These are phyloP conservation scores for Oreochromis mossambicus DNA, from an alignment of 2,797 vertebrate species.

Conservation along the genomic window DNA sequence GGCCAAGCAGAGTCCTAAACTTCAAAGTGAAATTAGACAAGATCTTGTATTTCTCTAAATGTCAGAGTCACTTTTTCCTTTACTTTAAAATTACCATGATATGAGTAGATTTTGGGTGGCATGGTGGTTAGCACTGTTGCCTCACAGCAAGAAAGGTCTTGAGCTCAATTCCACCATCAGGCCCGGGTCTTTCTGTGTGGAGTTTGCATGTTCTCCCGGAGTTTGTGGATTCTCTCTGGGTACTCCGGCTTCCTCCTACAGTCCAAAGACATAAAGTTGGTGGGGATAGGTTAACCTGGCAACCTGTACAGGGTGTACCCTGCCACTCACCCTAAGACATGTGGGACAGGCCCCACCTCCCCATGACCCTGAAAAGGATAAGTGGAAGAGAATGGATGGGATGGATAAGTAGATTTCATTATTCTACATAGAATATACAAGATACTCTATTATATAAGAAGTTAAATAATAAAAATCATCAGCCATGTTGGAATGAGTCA, in stretches of 20 bases:
- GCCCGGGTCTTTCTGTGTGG: accelerated
- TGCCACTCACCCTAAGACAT: not conserved
- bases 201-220: not conserved
- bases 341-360: not conserved
- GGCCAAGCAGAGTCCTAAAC: not conserved
- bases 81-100: not conserved
- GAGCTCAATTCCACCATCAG: not conserved
- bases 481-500: too few species aligned
- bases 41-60: not conserved
- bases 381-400: too few species aligned
- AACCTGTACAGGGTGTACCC: not conserved
- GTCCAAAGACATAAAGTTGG: not conserved
- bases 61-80: not conserved
- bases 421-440: too few species aligned
- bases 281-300: not conserved
- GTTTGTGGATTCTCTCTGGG: not conserved
- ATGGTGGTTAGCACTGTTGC: accelerated
- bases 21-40: accelerated
- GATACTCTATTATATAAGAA: too few species aligned
- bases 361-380: too few species aligned
- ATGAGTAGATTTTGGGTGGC: not conserved
- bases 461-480: too few species aligned
- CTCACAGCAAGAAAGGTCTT: not conserved
- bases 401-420: too few species aligned
- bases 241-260: not conserved